Percentiles rank a stretch among this genome's conserved stretches.
These are phyloP conservation scores for Sinocyclocheilus rhinocerous DNA, from an alignment of 2,113 vertebrate genomes.

Conservation along the genomic window DNA sequence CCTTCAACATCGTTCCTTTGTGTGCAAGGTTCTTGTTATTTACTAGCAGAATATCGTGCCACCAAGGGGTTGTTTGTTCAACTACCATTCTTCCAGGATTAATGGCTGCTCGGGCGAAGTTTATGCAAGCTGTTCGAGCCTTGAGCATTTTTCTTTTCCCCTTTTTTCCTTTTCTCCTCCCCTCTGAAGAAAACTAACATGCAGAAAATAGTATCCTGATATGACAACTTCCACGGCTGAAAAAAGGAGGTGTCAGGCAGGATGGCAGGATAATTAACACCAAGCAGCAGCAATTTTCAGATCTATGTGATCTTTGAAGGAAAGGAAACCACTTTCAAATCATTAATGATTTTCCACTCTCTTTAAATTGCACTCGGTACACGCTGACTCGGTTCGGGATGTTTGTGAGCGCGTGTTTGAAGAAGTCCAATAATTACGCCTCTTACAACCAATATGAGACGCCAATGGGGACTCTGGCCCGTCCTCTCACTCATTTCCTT, in stretches of 20 bases:
- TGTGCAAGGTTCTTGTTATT: slow-evolving; percentile 48
- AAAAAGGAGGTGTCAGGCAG: slow-evolving; percentile 73
- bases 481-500: slow-evolving; percentile 39
- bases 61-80: slow-evolving; percentile 48
- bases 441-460: slow-evolving; percentile 68
- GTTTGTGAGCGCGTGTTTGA: slow-evolving; percentile 49
- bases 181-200: slow-evolving; percentile 65
- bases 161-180: slow-evolving; percentile 60
- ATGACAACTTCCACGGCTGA: slow-evolving; percentile 71
- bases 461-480: slow-evolving; percentile 57
- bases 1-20: slow-evolving; percentile 21
- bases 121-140: slow-evolving; percentile 66
- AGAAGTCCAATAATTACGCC: slow-evolving; percentile 61
- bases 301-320: slow-evolving; percentile 71
- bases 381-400: slow-evolving; percentile 60
- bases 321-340: slow-evolving; percentile 66
- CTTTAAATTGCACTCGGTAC: slow-evolving; percentile 68
- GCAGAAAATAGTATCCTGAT: slow-evolving; percentile 73
- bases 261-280: slow-evolving; percentile 77
- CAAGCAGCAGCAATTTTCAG: slow-evolving; percentile 75
- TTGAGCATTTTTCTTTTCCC: slow-evolving; percentile 44
- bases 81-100: slow-evolving; percentile 57
- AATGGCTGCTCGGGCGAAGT: slow-evolving; percentile 72
- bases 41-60: slow-evolving; percentile 51
- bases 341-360: slow-evolving; percentile 74